Evolutionary conservation across 30 jellyfish, hydroid and myxozoan species (phyloP), one percentile per base, ranked within the genome.

Genomic region (Chrysaora quinquecirrha): DNA sequence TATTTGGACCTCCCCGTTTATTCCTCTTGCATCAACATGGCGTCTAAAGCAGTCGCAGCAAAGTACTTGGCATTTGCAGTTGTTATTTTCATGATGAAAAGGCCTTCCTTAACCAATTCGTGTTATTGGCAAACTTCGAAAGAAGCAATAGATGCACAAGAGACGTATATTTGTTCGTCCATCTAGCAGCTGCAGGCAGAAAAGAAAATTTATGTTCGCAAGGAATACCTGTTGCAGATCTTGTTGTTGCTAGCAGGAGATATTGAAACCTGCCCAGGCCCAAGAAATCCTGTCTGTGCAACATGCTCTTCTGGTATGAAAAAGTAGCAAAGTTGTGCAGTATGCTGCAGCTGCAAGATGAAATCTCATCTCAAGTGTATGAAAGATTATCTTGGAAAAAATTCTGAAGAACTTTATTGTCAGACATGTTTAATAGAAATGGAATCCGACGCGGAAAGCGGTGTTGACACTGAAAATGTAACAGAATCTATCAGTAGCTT

Each of bases 21-120:
- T n/a, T n/a, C n/a, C n/a, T n/a, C n/a, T n/a, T n/a, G n/a, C n/a
- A n/a, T n/a, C 63, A 76, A 54, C 20, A 78, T 78, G 89, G 89
- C 89, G 80, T 23, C 48, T 79, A 62, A 34, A 78, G 89, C 80
- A 34, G 89, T 30, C 72, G 71, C 89, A 58, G 52, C n/a, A 35
- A 78, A 78, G 71, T 58, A 58, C 80, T 62, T 78, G 82, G 82
- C 80, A 73, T 78, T 78, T 78, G 82, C 82, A 58, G 89, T 65
- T 62, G 89, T 63, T 58, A 58, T 78, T 56, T 62, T 78, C 71
- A 31, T 34, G 82, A 71, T 78, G 48, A 78, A 78, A 78, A 78
- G 82, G 80, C 89, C 89, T 0, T 58, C 82, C 48, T 60, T 58
- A 62, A 78, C 80, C 82, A 78, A 63, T 35, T 78, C 64, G 69